phyloP scores from a whole-genome alignment of 1,140 invertebrate genomes.

The Ceratina japonica region DNA sequence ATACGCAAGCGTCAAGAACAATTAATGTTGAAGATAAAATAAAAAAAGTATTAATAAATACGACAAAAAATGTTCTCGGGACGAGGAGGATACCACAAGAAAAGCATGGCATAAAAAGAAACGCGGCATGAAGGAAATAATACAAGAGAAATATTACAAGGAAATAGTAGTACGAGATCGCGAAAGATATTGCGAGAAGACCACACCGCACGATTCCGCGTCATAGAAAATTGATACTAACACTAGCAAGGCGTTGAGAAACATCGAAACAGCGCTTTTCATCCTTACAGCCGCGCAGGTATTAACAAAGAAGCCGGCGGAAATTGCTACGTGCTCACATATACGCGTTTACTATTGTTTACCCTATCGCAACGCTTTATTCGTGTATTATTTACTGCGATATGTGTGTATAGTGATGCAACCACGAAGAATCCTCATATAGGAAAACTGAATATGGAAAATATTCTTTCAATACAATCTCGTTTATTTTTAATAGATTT shows the following conservation, averaged over 20 bases:
- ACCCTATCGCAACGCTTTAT: too few relatives aligned
- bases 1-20: too few relatives aligned
- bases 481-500: too few relatives aligned
- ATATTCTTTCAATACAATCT: too few relatives aligned
- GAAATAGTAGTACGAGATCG: neutral
- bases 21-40: too few relatives aligned
- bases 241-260: neutral
- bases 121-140: neutral
- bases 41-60: too few relatives aligned
- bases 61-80: too few relatives aligned
- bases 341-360: neutral
- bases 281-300: neutral
- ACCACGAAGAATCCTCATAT: neutral
- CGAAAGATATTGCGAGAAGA: slow-evolving; percentile 4
- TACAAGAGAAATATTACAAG: neutral
- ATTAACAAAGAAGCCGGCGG: neutral
- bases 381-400: neutral
- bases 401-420: neutral
- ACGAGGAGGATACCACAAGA: too few relatives aligned
- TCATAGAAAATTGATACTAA: neutral
- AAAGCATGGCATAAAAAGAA: too few relatives aligned
- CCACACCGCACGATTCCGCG: neutral
- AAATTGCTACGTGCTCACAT: neutral
- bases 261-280: neutral
- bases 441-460: neutral